Base-by-base conservation (phyloP, 1,140 invertebrate genomes). In the Scaptomyza hsui region DNA sequence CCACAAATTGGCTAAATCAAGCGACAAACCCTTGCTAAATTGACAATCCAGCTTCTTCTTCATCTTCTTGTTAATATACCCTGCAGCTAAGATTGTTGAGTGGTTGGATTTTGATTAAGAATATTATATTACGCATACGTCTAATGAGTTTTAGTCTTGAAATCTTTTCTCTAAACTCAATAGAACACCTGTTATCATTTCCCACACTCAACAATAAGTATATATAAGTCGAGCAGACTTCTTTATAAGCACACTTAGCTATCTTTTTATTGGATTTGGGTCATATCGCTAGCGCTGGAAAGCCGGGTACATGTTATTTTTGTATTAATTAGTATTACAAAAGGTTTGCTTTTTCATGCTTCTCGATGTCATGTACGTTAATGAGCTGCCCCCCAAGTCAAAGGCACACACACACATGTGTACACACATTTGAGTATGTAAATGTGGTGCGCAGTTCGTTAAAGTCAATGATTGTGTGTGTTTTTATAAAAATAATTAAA, bases 241-340 rank as follows among this genome's bases (percentile, higher is more conserved):
- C 2, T 1, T 10, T 16, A 2, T 12, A 2, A 24, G 13, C 4
- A 4, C 45, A 7, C 9, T 44, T 42, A 32, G 9, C 59, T 59
- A 35, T 53, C 35, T 57, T 72, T 29, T 57, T 78, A 82, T 81
- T 81, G 78, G 78, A 78, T 78, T 82, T 37, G 65, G 76, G 65
- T 70, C 76, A 79, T 39, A 59, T 65, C 48, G 53, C 51, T 65
- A 44, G 0, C 41, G 29, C n/a, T n/a, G n/a, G n/a, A n/a, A n/a
- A 2, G 41, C 18, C 6, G 55, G 29, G 21, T 52, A 61, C 82
- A 86, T 59, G 82, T 75, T 78, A 85, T 70, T 68, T 88, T 88
- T 63, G 72, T 82, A 88, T 89, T 88, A 88, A 88, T 88, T 88
- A 88, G 78, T 78, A 78, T 88, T 82, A 82, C 68, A 88, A 79